These are phyloP conservation scores for Cremastinae sp. DNA, from an alignment of 2,888 invertebrate species.

Conservation along the genomic window DNA sequence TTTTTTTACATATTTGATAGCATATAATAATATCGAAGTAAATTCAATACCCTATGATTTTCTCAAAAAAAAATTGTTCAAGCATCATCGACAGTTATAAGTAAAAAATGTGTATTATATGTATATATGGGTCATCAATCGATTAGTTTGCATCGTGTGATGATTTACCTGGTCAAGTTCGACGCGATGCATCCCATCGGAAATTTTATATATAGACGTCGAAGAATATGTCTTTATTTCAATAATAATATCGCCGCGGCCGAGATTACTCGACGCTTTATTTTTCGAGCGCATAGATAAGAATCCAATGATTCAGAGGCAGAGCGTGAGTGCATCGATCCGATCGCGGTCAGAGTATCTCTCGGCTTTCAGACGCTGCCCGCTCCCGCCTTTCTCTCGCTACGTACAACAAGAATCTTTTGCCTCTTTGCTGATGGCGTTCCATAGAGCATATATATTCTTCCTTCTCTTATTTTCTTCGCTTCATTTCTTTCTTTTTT, in stretches of 20 bases:
- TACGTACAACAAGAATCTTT: slow-evolving; percentile 42
- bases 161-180: background rate
- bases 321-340: slow-evolving; percentile 57
- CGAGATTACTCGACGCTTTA: slow-evolving; percentile 34
- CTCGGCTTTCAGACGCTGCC: slow-evolving; percentile 11
- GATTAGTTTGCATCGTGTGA: too few relatives aligned
- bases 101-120: too few relatives aligned
- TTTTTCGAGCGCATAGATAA: slow-evolving; percentile 53
- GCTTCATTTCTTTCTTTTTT: slow-evolving; percentile 3
- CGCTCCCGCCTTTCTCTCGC: slow-evolving; percentile 33
- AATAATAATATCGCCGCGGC: slow-evolving; percentile 48
- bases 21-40: too few relatives aligned
- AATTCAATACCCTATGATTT: too few relatives aligned
- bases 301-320: slow-evolving; percentile 55
- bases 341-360: slow-evolving; percentile 50
- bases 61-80: too few relatives aligned
- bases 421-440: slow-evolving; percentile 48
- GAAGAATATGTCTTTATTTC: slow-evolving; percentile 41
- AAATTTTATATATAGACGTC: background rate
- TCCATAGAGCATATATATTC: slow-evolving; percentile 28
- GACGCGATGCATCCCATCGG: background rate
- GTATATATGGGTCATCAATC: too few relatives aligned
- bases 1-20: too few relatives aligned
- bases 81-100: too few relatives aligned
- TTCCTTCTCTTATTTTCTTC: slow-evolving; percentile 24